A percentile compares a stretch with the other conserved stretches of the same genome.
Conservation (phyloP, 2,888 invertebrate species). For the Drosophila subquinaria region DNA sequence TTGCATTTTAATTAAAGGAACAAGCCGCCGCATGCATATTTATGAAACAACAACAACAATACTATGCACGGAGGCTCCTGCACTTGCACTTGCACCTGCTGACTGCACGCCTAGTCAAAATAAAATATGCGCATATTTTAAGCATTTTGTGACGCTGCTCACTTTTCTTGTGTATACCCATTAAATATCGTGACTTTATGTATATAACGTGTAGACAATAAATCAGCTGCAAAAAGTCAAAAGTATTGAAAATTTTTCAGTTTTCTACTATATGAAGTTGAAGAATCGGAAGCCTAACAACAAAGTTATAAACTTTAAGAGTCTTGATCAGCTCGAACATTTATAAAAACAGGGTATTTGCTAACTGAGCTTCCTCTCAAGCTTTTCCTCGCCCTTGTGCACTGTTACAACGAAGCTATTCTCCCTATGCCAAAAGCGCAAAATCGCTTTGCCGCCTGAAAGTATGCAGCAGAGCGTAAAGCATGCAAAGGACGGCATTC, state of each 20-base stretch:
- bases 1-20: constrained; percentile 78
- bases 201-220: too few relatives aligned
- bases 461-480: constrained; percentile 76
- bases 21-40: constrained; percentile 77
- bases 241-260: too few relatives aligned
- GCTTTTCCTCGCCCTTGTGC: constrained; percentile 27
- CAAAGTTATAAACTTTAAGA: too few relatives aligned
- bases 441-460: constrained; percentile 79
- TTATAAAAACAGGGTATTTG: not conserved
- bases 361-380: not conserved
- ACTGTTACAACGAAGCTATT: constrained; percentile 40
- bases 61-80: constrained; percentile 32
- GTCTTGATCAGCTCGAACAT: too few relatives aligned
- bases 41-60: constrained; percentile 58
- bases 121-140: constrained; percentile 80
- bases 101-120: constrained; percentile 77
- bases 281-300: too few relatives aligned
- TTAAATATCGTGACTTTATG: not conserved
- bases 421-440: constrained; percentile 68
- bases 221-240: too few relatives aligned
- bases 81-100: constrained; percentile 49
- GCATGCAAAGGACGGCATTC: constrained; percentile 68
- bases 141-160: constrained; percentile 76
- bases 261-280: too few relatives aligned
- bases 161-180: constrained; percentile 51